Conservation (phyloP, 1,140 invertebrate genomes). For the Gryllus bimaculatus region DNA sequence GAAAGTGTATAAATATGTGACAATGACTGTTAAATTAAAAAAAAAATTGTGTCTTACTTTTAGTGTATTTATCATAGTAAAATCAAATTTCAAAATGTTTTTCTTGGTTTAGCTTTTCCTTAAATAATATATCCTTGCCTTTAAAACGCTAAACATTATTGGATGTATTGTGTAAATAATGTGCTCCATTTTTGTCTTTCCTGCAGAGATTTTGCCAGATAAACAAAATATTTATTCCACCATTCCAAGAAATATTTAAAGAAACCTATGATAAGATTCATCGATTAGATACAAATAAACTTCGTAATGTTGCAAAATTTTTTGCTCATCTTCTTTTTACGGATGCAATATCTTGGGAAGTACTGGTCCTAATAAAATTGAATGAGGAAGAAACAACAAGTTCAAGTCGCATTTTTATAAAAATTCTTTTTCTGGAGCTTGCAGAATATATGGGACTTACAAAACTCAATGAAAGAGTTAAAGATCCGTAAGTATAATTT, state of each 20-base stretch:
- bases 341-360: slow-evolving; percentile 92
- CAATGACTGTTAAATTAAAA: too few species aligned
- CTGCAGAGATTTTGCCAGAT: slow-evolving; percentile 81
- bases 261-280: slow-evolving; percentile 92
- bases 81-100: too few species aligned
- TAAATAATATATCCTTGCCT: too few species aligned
- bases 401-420: slow-evolving; percentile 94
- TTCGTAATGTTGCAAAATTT: slow-evolving; percentile 97
- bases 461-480: slow-evolving; percentile 81
- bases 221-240: slow-evolving; percentile 80
- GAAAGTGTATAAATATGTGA: too few species aligned
- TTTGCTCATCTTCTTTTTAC: slow-evolving; percentile 94
- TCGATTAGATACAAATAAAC: slow-evolving; percentile 89
- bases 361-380: slow-evolving; percentile 76
- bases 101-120: too few species aligned
- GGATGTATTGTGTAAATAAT: not conserved
- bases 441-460: slow-evolving; percentile 91
- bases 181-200: slow-evolving; percentile 23
- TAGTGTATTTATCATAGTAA: too few species aligned
- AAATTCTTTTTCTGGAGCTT: slow-evolving; percentile 94
- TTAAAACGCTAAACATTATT: too few species aligned
- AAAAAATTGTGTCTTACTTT: too few species aligned
- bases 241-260: slow-evolving; percentile 91
- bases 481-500: slow-evolving; percentile 61
- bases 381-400: slow-evolving; percentile 97